Evolutionary conservation across 2,797 vertebrate genomes (phyloP).

Genomic region (Vespertilio murinus): DNA sequence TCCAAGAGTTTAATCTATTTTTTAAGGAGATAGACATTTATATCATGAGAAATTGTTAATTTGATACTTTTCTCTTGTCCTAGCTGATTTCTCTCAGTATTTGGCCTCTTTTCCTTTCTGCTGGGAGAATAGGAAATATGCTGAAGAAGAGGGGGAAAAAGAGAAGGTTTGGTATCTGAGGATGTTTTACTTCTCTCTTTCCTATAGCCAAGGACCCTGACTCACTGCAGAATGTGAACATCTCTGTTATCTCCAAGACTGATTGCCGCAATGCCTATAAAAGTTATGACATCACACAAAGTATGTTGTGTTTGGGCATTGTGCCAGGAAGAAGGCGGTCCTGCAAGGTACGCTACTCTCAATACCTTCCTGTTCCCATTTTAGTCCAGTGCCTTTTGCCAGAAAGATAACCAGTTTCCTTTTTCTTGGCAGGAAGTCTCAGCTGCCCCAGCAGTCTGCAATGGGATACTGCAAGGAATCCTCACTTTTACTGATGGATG

Average conservation of each 20-base stretch:
- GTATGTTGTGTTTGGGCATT: constrained; percentile 67
- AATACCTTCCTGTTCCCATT: neutral
- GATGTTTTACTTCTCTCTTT: neutral
- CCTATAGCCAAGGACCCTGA: constrained; percentile 54
- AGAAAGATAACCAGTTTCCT: neutral
- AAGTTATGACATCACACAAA: neutral
- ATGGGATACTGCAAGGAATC: constrained; percentile 88
- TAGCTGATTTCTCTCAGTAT: neutral
- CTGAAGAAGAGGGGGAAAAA: neutral
- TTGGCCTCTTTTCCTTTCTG: neutral
- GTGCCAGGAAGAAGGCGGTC: constrained; percentile 67
- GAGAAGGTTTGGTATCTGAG: neutral
- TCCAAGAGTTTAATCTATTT: neutral
- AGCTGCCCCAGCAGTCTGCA: constrained; percentile 90
- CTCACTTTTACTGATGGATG: constrained; percentile 91
- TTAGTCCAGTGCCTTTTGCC: neutral
- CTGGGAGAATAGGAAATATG: neutral
- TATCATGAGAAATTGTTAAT: neutral
- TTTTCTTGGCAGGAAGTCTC: constrained; percentile 59
- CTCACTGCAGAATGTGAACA: constrained; percentile 53
- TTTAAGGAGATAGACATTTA: neutral
- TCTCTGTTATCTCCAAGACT: constrained; percentile 16
- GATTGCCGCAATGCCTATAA: neutral
- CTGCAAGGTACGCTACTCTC: constrained; percentile 42
- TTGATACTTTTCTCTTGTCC: neutral